A percentile compares a stretch with the other conserved stretches of the same genome.
These are phyloP conservation scores for Pseudomyrmex dendroicus DNA, from an alignment of 1,140 invertebrate genomes.

Conservation along the genomic window DNA sequence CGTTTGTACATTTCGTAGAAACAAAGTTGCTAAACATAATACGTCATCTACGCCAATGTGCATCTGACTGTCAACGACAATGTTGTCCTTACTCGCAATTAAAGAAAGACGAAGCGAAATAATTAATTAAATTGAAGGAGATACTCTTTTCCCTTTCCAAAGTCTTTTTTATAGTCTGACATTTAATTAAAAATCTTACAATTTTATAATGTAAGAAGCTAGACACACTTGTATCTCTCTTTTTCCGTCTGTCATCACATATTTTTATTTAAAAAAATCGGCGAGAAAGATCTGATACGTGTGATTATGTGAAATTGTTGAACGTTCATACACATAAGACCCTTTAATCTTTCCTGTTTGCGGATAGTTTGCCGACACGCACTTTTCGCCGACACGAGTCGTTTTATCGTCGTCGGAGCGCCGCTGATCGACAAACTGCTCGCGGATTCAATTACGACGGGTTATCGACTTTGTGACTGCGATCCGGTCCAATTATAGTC, in stretches of 20 bases:
- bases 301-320: conserved; percentile 64
- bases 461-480: conserved; percentile 74
- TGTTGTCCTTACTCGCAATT: neutral
- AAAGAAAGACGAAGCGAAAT: neutral
- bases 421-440: conserved; percentile 71
- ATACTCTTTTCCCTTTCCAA: no score
- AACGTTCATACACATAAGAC: conserved; percentile 2
- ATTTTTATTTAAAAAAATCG: conserved; percentile 26
- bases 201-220: neutral
- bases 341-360: conserved; percentile 45
- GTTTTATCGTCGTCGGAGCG: conserved; percentile 27
- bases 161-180: conserved; percentile 12
- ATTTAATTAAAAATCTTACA: conserved; percentile 11
- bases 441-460: conserved; percentile 72
- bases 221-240: conserved; percentile 7
- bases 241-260: conserved; percentile 17
- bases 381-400: conserved; percentile 58
- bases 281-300: conserved; percentile 8
- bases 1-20: neutral
- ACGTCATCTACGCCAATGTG: neutral
- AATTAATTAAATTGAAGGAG: conserved; percentile 2
- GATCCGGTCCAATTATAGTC: conserved; percentile 71
- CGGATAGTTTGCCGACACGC: conserved; percentile 5
- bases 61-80: no score
- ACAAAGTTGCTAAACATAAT: neutral